Evolutionary conservation across 2,113 vertebrate genomes (phyloP), one percentile per base, ranked within the genome.

Genomic region (Corythaeola cristata): DNA sequence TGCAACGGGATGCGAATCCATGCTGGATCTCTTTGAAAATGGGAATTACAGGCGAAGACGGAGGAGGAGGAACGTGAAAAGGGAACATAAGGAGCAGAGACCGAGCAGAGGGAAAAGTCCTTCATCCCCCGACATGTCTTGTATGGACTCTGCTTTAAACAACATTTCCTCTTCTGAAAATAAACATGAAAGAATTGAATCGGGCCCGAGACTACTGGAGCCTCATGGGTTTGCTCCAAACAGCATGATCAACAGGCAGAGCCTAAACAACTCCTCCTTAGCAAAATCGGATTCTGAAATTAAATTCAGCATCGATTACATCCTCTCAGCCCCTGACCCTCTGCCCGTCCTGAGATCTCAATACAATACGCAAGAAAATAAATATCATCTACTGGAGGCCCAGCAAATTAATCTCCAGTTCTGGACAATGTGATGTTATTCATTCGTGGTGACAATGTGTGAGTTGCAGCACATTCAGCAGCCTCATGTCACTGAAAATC

Each of bases 291-390:
- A 98, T 78, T 98, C 98, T 7, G 99, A 99, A 98, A 99, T 99
- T 96, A 99, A 99, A 97, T 99, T 99, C 87, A 99, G 99, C 97
- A 99, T 99, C 44, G 99, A 99, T 98, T 99, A 99, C 98, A 99
- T 99, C 96, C 98, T 99, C 6, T 99, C 99, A 45, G 98, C 99
- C 20, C 99, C 99, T 0, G 98, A 99, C 94, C 99, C 99, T 12
- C 76, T 97, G 49, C 98, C 98, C 1, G 98, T 97, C 32, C 97
- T 98, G 86, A 98, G 98, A 88, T 89, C 98, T 55, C 98, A 98
- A 3, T 97, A 97, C 11, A 92, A 95, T 18, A 52, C 80, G 24
- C 98, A 98, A 55, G 95, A 98, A 11, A 98, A 97, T 12, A 97
- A 98, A 30, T 90, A 97, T 37, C 97, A 98, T 2, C 89, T 98